Evolutionary conservation across 2,113 vertebrate species (phyloP), one percentile per base, ranked within the genome.

Genomic region (Melanerpes aurifrons): DNA sequence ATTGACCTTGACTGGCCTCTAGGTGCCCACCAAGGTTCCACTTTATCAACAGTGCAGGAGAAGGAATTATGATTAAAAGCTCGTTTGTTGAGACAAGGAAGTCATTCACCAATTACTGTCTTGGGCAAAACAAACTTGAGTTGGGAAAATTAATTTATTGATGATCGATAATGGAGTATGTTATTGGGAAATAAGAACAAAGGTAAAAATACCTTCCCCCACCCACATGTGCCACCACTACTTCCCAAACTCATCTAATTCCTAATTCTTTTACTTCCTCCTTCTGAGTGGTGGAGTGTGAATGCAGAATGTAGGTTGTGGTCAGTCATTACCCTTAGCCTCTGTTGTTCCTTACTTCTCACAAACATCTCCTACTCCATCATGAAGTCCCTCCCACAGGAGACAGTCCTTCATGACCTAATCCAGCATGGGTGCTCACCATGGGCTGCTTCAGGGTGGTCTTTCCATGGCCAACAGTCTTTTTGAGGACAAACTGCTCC

Each of bases 231-330:
- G 5, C 2, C 5, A 3, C 2, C 4, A 3, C 8, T 58, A 61
- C 35, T 45, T 84, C 14, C 15, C 17, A 58, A 40, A 87, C 5
- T 70, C 40, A 43, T 19, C 19, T 77, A 31, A 62, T 15, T 69
- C 10, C 22, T 37, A 47, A 77, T 19, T 86, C 66, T 71, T 66
- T 35, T 67, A 7, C 13, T 7, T 84, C 25, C 29, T 45, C 5
- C 9, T 2, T 3, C 10, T 9, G 7, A 29, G 13, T 7, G 6
- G 5, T 0, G 0, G 6, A 56, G 24, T 5, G 13, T 16, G 1
- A 3, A 6, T 32, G 26, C 15, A 6, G 8, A 85, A 56, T 19
- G 9, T 31, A 25, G 5, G 1, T 16, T 63, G 7, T 50, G 12
- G 11, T 50, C 4, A 31, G 7, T 53, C 17, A 11, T 26, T 28